A percentile compares a stretch with the other conserved stretches of the same genome.
These are phyloP conservation scores for Equus quagga DNA, from an alignment of 2,113 vertebrate genomes.

Conservation along the genomic window DNA sequence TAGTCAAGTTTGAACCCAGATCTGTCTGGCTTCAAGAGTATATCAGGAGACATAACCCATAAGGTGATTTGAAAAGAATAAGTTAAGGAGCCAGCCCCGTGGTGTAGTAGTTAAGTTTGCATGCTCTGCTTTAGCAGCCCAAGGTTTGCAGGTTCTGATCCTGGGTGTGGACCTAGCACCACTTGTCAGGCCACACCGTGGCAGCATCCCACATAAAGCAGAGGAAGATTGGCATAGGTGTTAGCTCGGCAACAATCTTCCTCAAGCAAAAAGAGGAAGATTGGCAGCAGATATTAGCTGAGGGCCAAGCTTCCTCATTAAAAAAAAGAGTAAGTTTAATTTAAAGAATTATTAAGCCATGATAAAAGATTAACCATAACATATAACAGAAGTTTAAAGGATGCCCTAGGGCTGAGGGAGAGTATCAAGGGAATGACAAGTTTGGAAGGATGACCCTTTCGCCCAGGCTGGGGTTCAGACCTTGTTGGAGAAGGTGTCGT, in stretches of 20 bases:
- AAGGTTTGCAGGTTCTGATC: no score
- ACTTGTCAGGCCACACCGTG: no score
- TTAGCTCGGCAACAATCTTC: no score
- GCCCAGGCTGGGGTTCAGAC: neutral
- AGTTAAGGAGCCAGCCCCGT: neutral
- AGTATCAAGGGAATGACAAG: neutral
- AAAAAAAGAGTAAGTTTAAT: slow-evolving; percentile 26
- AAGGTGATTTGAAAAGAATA: neutral
- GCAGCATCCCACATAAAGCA: no score
- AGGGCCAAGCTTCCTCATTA: no score
- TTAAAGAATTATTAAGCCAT: neutral
- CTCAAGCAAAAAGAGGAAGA: no score
- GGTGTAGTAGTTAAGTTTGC: no score
- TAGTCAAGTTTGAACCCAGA: neutral
- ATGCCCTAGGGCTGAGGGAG: neutral
- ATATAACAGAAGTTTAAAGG: neutral
- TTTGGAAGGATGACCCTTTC: neutral
- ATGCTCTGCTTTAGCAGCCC: no score
- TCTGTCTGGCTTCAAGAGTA: neutral
- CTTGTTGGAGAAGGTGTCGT: neutral
- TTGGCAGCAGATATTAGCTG: no score
- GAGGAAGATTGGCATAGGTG: no score
- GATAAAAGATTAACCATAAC: neutral
- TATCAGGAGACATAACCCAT: neutral
- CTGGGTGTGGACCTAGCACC: no score